These are phyloP conservation scores for Glandiceps talaboti DNA, from an alignment of 53 echinoderm and acorn worm genomes.

Conservation along the genomic window DNA sequence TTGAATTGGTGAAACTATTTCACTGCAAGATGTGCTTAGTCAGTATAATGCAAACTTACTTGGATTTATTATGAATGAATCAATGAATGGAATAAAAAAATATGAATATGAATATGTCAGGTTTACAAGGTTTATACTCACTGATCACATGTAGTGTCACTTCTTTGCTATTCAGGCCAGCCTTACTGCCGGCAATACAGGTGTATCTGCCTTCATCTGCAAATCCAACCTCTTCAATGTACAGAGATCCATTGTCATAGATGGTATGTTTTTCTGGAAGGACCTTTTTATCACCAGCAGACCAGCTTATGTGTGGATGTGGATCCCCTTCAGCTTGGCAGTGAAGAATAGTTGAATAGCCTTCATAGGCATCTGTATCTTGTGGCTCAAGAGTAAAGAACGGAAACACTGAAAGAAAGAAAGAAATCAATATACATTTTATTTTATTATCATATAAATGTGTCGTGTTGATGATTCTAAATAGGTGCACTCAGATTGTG, in stretches of 20 bases:
- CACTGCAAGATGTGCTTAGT: no score
- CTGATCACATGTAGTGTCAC: constrained; percentile 51
- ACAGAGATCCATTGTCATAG: constrained; percentile 49
- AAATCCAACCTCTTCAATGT: constrained; percentile 25
- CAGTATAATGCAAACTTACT: no score
- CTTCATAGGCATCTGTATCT: constrained; percentile 51
- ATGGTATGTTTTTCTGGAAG: constrained; percentile 22
- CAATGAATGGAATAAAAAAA: no score
- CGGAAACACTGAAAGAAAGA: constrained; percentile 45
- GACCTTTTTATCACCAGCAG: constrained; percentile 19
- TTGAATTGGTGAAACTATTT: no score
- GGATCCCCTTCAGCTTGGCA: constrained; percentile 86
- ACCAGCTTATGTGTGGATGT: constrained; percentile 59
- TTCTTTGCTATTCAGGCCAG: constrained; percentile 69
- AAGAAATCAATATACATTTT: no score
- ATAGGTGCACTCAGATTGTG: no score
- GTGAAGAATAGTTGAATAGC: constrained; percentile 47
- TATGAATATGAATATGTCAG: no score
- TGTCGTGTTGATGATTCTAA: no score
- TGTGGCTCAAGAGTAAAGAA: constrained; percentile 53
- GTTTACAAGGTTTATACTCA: constrained; percentile 38
- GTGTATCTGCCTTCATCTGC: constrained; percentile 74
- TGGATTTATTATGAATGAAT: no score
- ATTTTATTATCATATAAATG: no score
- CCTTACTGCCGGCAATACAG: constrained; percentile 79